Conservation (phyloP, 2,113 vertebrate species). For the Myanophis thanlyinensis region DNA sequence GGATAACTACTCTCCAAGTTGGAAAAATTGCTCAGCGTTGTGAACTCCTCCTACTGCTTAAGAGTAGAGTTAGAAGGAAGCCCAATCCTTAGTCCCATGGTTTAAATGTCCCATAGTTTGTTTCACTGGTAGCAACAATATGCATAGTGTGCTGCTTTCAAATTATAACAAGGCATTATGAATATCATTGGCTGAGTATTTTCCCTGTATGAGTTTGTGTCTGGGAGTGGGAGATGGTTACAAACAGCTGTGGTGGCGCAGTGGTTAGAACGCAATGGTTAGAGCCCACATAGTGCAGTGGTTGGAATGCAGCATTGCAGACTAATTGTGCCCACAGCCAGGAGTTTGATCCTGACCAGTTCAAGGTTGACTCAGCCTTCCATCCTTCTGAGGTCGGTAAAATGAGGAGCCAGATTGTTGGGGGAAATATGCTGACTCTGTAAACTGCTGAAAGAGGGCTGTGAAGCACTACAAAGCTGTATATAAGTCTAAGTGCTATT, state of each 20-base stretch:
- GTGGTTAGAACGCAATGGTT: too few relatives aligned
- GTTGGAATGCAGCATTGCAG: too few relatives aligned
- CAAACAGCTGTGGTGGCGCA: neutral
- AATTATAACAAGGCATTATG: neutral
- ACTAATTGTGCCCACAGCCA: too few relatives aligned
- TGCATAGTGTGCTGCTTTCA: neutral
- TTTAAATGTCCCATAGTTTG: neutral
- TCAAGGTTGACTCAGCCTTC: too few relatives aligned
- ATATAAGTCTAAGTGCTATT: too few relatives aligned
- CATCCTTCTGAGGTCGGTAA: too few relatives aligned
- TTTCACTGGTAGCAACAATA: neutral
- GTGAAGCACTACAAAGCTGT: too few relatives aligned
- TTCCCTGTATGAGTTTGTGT: neutral
- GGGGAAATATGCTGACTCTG: too few relatives aligned
- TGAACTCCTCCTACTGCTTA: neutral
- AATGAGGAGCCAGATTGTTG: too few relatives aligned
- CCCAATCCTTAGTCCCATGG: neutral
- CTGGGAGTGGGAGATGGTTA: neutral
- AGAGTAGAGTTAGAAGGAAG: neutral
- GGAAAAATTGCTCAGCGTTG: neutral
- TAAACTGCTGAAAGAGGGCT: too few relatives aligned
- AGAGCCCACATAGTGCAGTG: too few relatives aligned
- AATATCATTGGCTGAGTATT: neutral
- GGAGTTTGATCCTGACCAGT: too few relatives aligned
- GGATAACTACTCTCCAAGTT: neutral